phyloP scores from a whole-genome alignment of 2,888 invertebrate species.

The Dicranocentrus wangi region DNA sequence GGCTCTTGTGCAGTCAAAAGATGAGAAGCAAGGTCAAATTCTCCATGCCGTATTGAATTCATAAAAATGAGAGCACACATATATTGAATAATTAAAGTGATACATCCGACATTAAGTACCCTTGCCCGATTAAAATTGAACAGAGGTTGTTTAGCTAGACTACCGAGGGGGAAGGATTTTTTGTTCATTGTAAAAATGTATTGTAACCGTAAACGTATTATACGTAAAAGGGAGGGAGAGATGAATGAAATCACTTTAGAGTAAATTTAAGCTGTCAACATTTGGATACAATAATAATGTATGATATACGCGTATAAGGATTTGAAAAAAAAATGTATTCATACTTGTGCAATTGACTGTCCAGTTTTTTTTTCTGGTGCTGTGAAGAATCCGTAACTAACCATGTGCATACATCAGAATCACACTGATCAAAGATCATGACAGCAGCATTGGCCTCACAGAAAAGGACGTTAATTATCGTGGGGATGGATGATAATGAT shows the following conservation, averaged over 20 bases:
- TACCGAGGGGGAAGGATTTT: slow-evolving; percentile 22
- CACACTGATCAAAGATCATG: slow-evolving; percentile 54
- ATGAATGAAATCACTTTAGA: slow-evolving; percentile 51
- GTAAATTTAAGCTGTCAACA: slow-evolving; percentile 59
- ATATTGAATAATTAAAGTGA: slow-evolving; percentile 63
- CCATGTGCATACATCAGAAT: slow-evolving; percentile 35
- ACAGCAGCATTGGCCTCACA: slow-evolving; percentile 20
- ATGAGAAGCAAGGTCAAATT: slow-evolving; percentile 4
- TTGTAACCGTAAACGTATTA: too few relatives aligned
- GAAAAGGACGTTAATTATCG: slow-evolving; percentile 50
- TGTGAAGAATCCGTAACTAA: slow-evolving; percentile 55
- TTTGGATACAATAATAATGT: slow-evolving; percentile 19
- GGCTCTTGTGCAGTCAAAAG: slow-evolving; percentile 12
- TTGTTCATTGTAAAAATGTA: slow-evolving; percentile 6
- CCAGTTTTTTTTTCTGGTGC: slow-evolving; percentile 39
- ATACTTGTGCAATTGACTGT: slow-evolving; percentile 31
- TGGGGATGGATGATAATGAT: slow-evolving; percentile 37
- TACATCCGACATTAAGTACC: slow-evolving; percentile 64
- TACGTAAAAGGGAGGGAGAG: slow-evolving; percentile 15
- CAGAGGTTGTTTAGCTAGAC: slow-evolving; percentile 47
- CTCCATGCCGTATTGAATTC: neutral
- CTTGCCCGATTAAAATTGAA: slow-evolving; percentile 61
- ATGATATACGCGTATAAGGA: neutral
- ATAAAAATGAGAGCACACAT: neutral
- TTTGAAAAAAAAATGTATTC: slow-evolving; percentile 9